Percentiles rank a stretch among this genome's conserved stretches.
These are phyloP conservation scores for Syngnathus acus DNA, from an alignment of 2,797 vertebrate species.

Conservation along the genomic window DNA sequence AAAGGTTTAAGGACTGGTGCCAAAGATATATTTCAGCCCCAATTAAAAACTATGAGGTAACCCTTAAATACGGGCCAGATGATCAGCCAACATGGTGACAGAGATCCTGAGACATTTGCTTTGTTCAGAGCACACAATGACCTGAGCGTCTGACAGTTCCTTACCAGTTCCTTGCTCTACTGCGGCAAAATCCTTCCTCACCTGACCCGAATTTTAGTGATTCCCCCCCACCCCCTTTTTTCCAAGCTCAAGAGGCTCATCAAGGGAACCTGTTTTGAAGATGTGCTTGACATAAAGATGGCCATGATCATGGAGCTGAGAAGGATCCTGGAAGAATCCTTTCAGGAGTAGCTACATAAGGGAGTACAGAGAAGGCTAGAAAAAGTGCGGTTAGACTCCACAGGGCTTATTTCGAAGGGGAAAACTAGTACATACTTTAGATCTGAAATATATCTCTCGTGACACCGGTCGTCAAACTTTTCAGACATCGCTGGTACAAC, in stretches of 20 bases:
- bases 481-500: not conserved
- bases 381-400: too few relatives aligned
- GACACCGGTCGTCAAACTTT: not conserved
- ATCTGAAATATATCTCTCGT: not conserved
- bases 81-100: too few relatives aligned
- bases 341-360: too few relatives aligned
- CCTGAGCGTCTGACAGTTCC: not conserved
- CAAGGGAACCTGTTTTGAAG: not conserved
- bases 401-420: not conserved
- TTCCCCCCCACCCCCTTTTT: not conserved
- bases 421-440: too few relatives aligned
- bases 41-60: too few relatives aligned
- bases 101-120: too few relatives aligned
- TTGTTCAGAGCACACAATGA: too few relatives aligned
- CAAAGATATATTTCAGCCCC: too few relatives aligned
- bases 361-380: too few relatives aligned
- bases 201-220: not conserved
- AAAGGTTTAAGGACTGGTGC: too few relatives aligned
- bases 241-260: not conserved
- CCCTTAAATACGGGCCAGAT: too few relatives aligned
- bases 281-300: not conserved
- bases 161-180: fast-evolving
- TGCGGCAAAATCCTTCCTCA: not conserved
- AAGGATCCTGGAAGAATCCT: not conserved
- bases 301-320: not conserved